phyloP scores from a whole-genome alignment of 1,140 invertebrate species.

The Lasioglossum albipes region DNA sequence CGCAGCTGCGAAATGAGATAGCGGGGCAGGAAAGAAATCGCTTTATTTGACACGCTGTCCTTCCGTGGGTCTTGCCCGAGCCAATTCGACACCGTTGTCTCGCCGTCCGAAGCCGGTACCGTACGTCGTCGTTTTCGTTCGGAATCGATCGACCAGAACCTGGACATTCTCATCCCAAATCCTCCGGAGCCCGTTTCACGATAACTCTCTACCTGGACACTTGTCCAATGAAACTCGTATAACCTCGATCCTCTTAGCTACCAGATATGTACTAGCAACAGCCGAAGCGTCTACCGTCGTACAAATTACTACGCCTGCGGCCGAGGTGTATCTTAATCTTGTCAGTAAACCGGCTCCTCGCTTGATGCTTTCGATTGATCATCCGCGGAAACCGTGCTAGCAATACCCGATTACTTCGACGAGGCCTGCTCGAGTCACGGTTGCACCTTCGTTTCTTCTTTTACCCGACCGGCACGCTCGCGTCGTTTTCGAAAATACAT shows the following conservation, averaged over 20 bases:
- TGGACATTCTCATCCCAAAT: not conserved
- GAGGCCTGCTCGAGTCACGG: not conserved
- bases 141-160: not conserved
- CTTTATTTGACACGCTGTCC: conserved; percentile 58
- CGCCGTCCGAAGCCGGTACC: no score
- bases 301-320: conserved; percentile 49
- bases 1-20: conserved; percentile 55
- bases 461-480: not conserved
- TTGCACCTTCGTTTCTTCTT: not conserved
- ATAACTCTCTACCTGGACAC: not conserved
- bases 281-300: conserved; percentile 10
- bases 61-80: not conserved
- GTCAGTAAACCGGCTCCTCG: conserved; percentile 52
- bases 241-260: conserved; percentile 1
- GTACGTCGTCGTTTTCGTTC: not conserved
- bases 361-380: conserved; percentile 48
- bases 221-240: not conserved
- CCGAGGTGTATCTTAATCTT: conserved; percentile 55
- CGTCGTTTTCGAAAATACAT: not conserved
- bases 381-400: conserved; percentile 28
- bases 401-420: conserved; percentile 11
- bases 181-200: not conserved
- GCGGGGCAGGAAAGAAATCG: conserved; percentile 53
- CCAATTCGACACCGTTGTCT: not conserved
- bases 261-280: not conserved